A percentile compares a stretch with the other conserved stretches of the same genome.
phyloP scores from a whole-genome alignment of 2,797 vertebrate species.

The Ptychobarbus kaznakovi region DNA sequence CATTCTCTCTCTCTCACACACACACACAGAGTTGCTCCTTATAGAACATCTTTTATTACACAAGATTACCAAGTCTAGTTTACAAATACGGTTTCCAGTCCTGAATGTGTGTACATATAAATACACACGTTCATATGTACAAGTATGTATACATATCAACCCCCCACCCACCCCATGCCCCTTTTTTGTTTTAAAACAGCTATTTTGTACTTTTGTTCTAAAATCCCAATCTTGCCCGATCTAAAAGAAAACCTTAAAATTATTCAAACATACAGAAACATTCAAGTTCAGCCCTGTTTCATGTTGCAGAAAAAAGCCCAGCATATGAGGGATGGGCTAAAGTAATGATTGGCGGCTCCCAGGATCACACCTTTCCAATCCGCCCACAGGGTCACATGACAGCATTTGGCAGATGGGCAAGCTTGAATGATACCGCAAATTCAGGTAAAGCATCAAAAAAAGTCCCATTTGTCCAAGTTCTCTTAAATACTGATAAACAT shows the following conservation, averaged over 20 bases:
- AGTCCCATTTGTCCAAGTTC: constrained; percentile 70
- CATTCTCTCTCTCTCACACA: background rate
- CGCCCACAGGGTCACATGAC: constrained; percentile 65
- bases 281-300: constrained; percentile 64
- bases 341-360: constrained; percentile 71
- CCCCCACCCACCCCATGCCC: constrained; percentile 71
- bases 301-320: constrained; percentile 66
- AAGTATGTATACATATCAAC: constrained; percentile 79
- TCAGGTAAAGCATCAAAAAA: constrained; percentile 74
- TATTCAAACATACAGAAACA: constrained; percentile 72
- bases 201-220: constrained; percentile 64
- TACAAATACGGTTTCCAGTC: constrained; percentile 86
- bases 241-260: constrained; percentile 74
- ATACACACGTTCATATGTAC: constrained; percentile 92
- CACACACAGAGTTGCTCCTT: constrained; percentile 61
- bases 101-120: constrained; percentile 76
- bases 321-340: constrained; percentile 61
- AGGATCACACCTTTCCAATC: constrained; percentile 71
- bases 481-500: constrained; percentile 94
- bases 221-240: constrained; percentile 56
- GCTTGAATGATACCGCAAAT: constrained; percentile 67
- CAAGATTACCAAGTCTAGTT: constrained; percentile 83
- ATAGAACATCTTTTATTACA: constrained; percentile 87
- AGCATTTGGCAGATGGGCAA: constrained; percentile 75
- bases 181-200: constrained; percentile 81